Conservation (phyloP, 2,797 vertebrate genomes). For the Apogon talboti region DNA sequence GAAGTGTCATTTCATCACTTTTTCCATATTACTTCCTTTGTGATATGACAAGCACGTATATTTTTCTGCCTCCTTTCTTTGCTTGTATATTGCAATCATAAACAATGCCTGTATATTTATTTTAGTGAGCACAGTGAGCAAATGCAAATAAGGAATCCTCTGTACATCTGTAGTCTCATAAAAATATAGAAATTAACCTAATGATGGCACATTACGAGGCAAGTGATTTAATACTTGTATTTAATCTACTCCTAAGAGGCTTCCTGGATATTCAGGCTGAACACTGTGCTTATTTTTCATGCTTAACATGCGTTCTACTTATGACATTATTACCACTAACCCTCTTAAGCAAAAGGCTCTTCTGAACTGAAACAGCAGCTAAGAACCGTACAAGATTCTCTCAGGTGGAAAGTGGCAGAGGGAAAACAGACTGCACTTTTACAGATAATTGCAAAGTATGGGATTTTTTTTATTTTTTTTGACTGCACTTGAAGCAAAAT, state of each 20-base stretch:
- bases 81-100: too few relatives aligned
- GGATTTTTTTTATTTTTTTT: constrained; percentile 20
- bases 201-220: constrained; percentile 12
- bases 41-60: too few relatives aligned
- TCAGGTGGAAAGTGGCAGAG: constrained; percentile 43
- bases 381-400: constrained; percentile 22
- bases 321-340: constrained; percentile 18
- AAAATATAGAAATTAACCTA: neutral
- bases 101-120: too few relatives aligned
- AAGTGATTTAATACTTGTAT: constrained; percentile 24
- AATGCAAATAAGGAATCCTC: too few relatives aligned
- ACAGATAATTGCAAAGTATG: constrained; percentile 21
- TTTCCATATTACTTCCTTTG: too few relatives aligned
- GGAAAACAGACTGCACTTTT: constrained; percentile 23
- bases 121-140: too few relatives aligned
- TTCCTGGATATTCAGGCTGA: constrained; percentile 8
- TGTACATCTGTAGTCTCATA: too few relatives aligned
- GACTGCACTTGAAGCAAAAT: constrained; percentile 39
- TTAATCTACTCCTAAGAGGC: constrained; percentile 14
- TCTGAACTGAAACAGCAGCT: constrained; percentile 12
- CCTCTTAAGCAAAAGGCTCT: constrained; percentile 7
- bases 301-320: constrained; percentile 18
- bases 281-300: constrained; percentile 21
- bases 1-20: too few relatives aligned
- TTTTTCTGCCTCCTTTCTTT: too few relatives aligned